Base-by-base conservation (phyloP, 1,140 invertebrate species). In the Platyscapa corneri region DNA sequence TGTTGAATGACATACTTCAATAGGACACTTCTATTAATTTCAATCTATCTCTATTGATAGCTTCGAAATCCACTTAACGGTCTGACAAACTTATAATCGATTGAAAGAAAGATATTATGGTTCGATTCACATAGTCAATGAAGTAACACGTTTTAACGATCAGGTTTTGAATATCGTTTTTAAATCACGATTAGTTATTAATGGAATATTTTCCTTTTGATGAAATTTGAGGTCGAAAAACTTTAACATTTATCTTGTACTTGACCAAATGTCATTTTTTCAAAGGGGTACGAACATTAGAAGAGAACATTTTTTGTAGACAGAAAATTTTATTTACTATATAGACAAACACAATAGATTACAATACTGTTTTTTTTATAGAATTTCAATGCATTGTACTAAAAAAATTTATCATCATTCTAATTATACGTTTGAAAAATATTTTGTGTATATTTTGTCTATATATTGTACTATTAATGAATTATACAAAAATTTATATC, bases 51-150 rank as follows among this genome's bases (percentile, higher is more conserved):
- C 56, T 42, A 27, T 74, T 39, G 34, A 74, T 74, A 74, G 39
- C 39, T 42, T 27, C 70, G 5, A 42, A 74, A 74, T 18, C 30
- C 37, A 74, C 23, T 42, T 27, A 42, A 39, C 23, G 70, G 10
- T 14, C 37, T 74, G 23, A 42, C 23, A 27, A n/a, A 74, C 37
- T 74, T 74, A 74, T 12, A 42, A 74, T 74, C 70, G 70, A 74
- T 74, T 39, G 30, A 74, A 74, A 39, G 23, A n/a, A 74, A 12
- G 39, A 74, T 70, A 42, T 42, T 42, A 74, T 42, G 23, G 5
- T 42, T 74, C 39, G 39, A 74, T 74, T 74, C 23, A 10, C 27
- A 42, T 18, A 27, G 8, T 74, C 23, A 39, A 74, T 74, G 3
- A 74, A n/a, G 23, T 74, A 42, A 74, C 18, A 6, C 10, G 37